Evolutionary conservation across 2,888 invertebrate species (phyloP), one percentile per base, ranked within the genome.

Genomic region (Branchinecta sandiegonensis): DNA sequence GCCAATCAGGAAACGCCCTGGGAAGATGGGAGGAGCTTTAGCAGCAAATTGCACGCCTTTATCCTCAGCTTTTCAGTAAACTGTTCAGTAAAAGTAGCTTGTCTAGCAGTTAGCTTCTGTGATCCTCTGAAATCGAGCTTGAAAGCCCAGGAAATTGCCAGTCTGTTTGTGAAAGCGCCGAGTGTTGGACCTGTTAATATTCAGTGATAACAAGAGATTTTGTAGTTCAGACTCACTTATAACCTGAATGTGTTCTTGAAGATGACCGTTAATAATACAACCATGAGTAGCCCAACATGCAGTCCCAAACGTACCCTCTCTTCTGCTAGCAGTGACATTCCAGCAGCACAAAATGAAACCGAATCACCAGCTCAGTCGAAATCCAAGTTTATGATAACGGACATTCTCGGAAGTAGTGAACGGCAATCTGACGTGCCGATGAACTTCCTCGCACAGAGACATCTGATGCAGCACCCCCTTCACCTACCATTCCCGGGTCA

Each of bases 401-500:
- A 56, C 23, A 56, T 56, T 56, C 23, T 56, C n/a, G 63, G 63
- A 23, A 56, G 23, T 11, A 56, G 63, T 56, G 63, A 56, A 8
- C n/a, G 63, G 23, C 63, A 23, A 23, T 9, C n/a, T 56, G 63
- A 56, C 8, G 63, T 56, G 8, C 63, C 63, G n/a, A 23, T 56
- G 23, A 56, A 23, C 23, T 17, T 56, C 8, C 10, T 56, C n/a
- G 12, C 63, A 8, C 63, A 56, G 23, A 23, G 63, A 9, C 63
- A 56, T 56, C 23, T 56, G 11, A n/a, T 56, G 14, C 63, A 56
- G 8, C 63, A 56, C 10, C 23, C 63, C 23, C 11, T 56, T 8
- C 63, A 56, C 8, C 63, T 56, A n/a, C 63, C 63, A 23, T 56
- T 56, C 23, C 14, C 63, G n/a, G 63, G 63, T 56, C 63, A 56